Percentiles rank a stretch among this genome's conserved stretches.
Evolutionary conservation across 2,888 invertebrate species (phyloP).

Genomic region (Anaspis maculata): DNA sequence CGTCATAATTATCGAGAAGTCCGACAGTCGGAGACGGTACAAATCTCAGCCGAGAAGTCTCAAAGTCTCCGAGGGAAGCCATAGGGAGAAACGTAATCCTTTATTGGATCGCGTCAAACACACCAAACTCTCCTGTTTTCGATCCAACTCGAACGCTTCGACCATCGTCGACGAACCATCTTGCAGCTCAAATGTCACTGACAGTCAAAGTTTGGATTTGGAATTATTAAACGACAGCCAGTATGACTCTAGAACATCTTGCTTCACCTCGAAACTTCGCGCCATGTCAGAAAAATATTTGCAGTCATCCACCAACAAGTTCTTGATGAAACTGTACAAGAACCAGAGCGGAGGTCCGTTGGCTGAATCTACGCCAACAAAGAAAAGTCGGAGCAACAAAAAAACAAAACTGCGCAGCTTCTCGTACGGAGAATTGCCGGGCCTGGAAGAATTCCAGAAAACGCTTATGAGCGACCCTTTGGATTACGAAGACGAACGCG

Average conservation of each 20-base stretch:
- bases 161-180: slow-evolving; percentile 39
- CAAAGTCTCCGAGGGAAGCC: slow-evolving; percentile 37
- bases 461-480: slow-evolving; percentile 45
- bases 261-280: slow-evolving; percentile 59
- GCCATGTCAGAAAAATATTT: slow-evolving; percentile 68
- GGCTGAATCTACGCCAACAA: slow-evolving; percentile 21
- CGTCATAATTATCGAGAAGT: slow-evolving; percentile 52
- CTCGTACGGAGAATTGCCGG: slow-evolving; percentile 66
- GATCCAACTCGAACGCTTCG: slow-evolving; percentile 48
- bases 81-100: slow-evolving; percentile 60
- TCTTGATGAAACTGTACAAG: slow-evolving; percentile 60
- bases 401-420: slow-evolving; percentile 48
- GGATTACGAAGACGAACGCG: slow-evolving; percentile 45
- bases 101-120: slow-evolving; percentile 63
- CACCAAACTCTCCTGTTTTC: slow-evolving; percentile 60
- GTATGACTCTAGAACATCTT: slow-evolving; percentile 41
- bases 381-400: slow-evolving; percentile 22
- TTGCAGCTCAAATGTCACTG: slow-evolving; percentile 15
- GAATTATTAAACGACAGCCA: slow-evolving; percentile 8
- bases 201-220: slow-evolving; percentile 13
- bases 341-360: slow-evolving; percentile 40
- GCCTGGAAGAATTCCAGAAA: slow-evolving; percentile 60
- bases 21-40: slow-evolving; percentile 45
- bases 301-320: slow-evolving; percentile 59
- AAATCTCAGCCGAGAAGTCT: slow-evolving; percentile 46